Evolutionary conservation across 2,888 invertebrate genomes (phyloP), one percentile per base, ranked within the genome.

Genomic region (Scaptomyza cyrtandrae): DNA sequence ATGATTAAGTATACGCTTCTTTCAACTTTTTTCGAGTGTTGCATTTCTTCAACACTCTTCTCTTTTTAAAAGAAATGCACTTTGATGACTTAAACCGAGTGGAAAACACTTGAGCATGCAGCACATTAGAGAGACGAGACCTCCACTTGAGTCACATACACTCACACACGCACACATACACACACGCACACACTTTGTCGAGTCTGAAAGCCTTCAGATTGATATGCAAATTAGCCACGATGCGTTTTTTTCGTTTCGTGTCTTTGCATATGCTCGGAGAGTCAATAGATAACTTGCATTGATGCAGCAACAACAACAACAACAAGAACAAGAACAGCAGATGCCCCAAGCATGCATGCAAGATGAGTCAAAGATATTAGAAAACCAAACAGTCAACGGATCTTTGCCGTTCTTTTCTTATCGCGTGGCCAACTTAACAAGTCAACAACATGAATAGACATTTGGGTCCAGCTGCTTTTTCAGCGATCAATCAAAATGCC

Each of bases 211-310:
- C 67, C 44, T 44, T 4, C 74, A 66, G 69, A 86, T 75, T 73
- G 86, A 88, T 85, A 85, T 85, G 85, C 76, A 85, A 85, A 85
- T 85, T 83, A 83, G 86, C 71, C 76, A 69, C 61, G 50, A 70
- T 53, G 80, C 77, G 50, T 75, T 73, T 61, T 35, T 24, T 24
- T 24, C 14, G 39, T 63, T 54, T 50, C 78, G 66, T 76, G 77
- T 45, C 60, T 33, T 24, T 7, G 45, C 71, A 67, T 56, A 63
- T 48, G 7, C 7, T 9, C 57, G 57, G 41, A 59, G 41, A 61
- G 48, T 52, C 48, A 68, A 59, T 57, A 53, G 60, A 60, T 14
- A 72, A 62, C 48, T 44, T 31, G 52, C 60, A 33, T 57, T 43
- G 45, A 67, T 45, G 61, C 60, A 35, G 44, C 52, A 45, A 52